Percentiles rank a stretch among this genome's conserved stretches.
Evolutionary conservation across 1,140 invertebrate genomes (phyloP).

Genomic region (Macrotrachela quadricornifera): DNA sequence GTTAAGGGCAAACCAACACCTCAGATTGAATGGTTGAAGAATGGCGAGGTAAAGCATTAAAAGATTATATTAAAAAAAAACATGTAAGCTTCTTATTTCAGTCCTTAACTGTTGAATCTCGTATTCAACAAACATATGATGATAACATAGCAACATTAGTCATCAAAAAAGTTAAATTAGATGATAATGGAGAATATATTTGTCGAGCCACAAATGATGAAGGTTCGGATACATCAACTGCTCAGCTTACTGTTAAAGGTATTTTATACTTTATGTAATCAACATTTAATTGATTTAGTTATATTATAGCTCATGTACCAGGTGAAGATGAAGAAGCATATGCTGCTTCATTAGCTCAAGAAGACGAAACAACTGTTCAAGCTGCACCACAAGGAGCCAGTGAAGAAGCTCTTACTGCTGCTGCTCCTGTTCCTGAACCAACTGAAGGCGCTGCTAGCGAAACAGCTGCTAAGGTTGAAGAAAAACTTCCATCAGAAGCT

Average conservation of each 20-base stretch:
- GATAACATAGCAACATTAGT: slow-evolving; percentile 58
- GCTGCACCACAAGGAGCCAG: not conserved
- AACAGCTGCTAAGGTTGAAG: not conserved
- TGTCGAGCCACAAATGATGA: slow-evolving; percentile 77
- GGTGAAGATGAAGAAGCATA: no score
- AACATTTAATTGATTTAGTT: no score
- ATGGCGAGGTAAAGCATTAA: slow-evolving; percentile 32
- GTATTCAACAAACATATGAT: slow-evolving; percentile 36
- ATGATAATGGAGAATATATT: slow-evolving; percentile 93
- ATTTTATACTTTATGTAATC: slow-evolving; percentile 8
- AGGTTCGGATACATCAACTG: slow-evolving; percentile 71
- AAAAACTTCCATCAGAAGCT: not conserved
- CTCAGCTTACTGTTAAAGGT: slow-evolving; percentile 84
- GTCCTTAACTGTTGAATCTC: no score
- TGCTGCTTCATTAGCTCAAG: no score
- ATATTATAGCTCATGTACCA: no score
- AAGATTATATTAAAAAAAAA: slow-evolving; percentile 71
- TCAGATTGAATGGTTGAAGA: slow-evolving; percentile 4
- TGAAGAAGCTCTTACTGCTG: not conserved
- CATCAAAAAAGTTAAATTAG: slow-evolving; percentile 75
- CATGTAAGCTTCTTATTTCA: slow-evolving; percentile 57
- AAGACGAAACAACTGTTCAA: not conserved
- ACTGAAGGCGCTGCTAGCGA: not conserved
- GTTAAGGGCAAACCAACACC: not conserved
- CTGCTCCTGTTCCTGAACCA: not conserved